phyloP scores from a whole-genome alignment of 23 tunicate genomes.

The Ascidia mentula region DNA sequence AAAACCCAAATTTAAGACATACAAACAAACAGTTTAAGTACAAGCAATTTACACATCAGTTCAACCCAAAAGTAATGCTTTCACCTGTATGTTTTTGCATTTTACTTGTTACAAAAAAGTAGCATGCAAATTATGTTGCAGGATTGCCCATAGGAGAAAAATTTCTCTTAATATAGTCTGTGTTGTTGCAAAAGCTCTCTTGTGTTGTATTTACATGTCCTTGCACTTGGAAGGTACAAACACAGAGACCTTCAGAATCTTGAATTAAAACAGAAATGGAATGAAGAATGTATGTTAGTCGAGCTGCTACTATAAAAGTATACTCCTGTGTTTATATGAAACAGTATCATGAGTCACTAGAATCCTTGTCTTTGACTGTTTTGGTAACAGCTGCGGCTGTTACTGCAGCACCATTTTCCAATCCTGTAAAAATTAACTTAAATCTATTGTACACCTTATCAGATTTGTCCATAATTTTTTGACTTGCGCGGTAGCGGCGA shows the following conservation, averaged over 20 bases:
- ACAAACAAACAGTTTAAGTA: background rate
- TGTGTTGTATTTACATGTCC: no score
- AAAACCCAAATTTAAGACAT: background rate
- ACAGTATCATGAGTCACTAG: background rate
- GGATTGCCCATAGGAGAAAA: background rate
- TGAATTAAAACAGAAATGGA: background rate
- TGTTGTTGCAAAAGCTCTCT: no score
- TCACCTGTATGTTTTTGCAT: background rate
- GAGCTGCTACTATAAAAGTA: background rate
- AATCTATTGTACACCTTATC: constrained; percentile 81
- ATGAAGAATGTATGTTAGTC: background rate
- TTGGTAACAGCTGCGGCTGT: constrained; percentile 33
- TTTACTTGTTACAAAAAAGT: background rate
- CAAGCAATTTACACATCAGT: background rate
- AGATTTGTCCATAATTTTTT: constrained; percentile 87
- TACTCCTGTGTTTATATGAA: background rate
- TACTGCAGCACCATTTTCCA: constrained; percentile 73
- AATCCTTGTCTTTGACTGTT: constrained; percentile 19
- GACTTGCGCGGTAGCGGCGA: constrained; percentile 82
- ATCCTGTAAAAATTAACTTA: constrained; percentile 55
- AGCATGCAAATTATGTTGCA: background rate
- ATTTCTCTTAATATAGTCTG: no score
- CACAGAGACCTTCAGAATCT: no score
- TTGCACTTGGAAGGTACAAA: no score
- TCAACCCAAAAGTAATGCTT: background rate